Evolutionary conservation across 2,797 vertebrate genomes (phyloP), one percentile per base, ranked within the genome.

Genomic region (Intellagama lesueurii): DNA sequence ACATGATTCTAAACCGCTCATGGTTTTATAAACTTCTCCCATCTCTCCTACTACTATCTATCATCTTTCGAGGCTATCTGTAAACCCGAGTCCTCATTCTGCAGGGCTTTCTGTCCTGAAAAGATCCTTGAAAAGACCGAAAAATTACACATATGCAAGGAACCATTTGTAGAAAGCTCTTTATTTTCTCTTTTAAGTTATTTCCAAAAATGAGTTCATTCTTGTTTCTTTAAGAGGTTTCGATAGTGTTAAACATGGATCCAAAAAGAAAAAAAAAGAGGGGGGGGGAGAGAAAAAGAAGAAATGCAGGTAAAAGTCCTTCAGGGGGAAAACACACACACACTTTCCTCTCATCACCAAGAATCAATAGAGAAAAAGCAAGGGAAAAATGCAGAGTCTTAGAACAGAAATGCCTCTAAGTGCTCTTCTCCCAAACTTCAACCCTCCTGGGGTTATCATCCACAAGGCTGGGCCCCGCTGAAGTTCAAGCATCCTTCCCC

Each of bases 121-220:
- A 22, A 76, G 32, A 30, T 40, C 28, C 32, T 64, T 32, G 4
- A 0, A 3, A 22, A 76, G 32, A 30, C 24, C 78, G 28, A 35
- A 78, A 86, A 68, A n/a, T 30, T 76, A 40, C 75, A 75, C 72
- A 19, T 56, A 76, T 40, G 81, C 40, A 68, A 81, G 60, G 52
- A 66, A 47, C 52, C 47, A 32, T 75, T 81, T 86, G 77, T 81
- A 88, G 82, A 85, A 85, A 85, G 76, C 69, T 81, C n/a, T 89
- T 85, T 85, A 73, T 89, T 87, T 66, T 84, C 47, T 64, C 60
- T 17, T 64, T 81, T 52, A 89, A 81, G 68, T 86, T 80, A 81
- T 86, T 81, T 86, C 78, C 56, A 75, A 89, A 86, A 86, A 85
- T 16, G 47, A 52, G 70, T 81, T 81, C 30, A 81, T 86, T 68